Evolutionary conservation across 2,888 invertebrate species (phyloP), one percentile per base, ranked within the genome.

Genomic region (Gryllus longicercus): DNA sequence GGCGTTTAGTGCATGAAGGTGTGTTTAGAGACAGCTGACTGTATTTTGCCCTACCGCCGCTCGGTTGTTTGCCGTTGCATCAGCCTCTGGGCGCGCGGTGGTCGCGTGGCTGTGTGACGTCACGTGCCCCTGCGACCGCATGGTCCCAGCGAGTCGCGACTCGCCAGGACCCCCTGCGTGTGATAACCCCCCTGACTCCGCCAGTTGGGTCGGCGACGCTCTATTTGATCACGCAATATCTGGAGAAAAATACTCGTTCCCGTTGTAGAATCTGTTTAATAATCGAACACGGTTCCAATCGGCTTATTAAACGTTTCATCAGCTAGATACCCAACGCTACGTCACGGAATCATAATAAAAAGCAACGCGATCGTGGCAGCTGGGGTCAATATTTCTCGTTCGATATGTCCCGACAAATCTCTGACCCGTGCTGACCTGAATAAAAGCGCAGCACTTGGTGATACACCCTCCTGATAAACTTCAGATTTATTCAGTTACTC

Each of bases 231-330:
- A 5, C 38, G 38, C 38, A 5, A 38, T 38, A 38, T 38, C 38
- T 38, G 38, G 38, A 38, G 38, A 38, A 38, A 38, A 38, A 38
- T 38, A 38, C 38, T 5, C 38, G 38, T 38, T 38, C 38, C 38
- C 38, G 38, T 5, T 38, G 38, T 3, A 38, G 38, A 38, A 38
- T 38, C 38, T 38, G 5, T 4, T 63, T n/a, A 51, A 14, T n/a
- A 63, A 18, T 63, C 63, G 63, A 63, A 63, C n/a, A 63, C 63
- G 38, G 38, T 5, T 38, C 5, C 38, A 38, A 38, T 38, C 38
- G 63, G 63, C 63, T 63, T 63, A 63, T 63, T 63, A 18, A 14
- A 63, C 63, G n/a, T 63, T 63, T 63, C 63, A 63, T 63, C 63
- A 63, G 63, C 63, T 18, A 14, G 63, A 63, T 63, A 18, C 38